Percentiles rank a stretch among this genome's conserved stretches.
Evolutionary conservation across 2,888 invertebrate species (phyloP).

Genomic region (Cheiracanthium punctorium): DNA sequence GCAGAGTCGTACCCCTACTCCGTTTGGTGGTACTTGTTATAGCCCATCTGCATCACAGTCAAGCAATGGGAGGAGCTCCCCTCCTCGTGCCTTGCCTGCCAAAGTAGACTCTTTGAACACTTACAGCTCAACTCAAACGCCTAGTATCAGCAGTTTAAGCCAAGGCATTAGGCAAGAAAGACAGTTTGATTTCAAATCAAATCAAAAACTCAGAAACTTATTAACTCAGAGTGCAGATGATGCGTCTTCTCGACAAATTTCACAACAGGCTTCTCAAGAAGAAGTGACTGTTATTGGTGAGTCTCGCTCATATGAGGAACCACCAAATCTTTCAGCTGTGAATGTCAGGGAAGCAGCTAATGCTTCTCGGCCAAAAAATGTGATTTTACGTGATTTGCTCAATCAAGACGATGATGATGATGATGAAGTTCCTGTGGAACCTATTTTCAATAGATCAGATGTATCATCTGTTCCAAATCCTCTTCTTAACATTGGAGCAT

Average conservation of each 20-base stretch:
- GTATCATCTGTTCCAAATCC: constrained; percentile 47
- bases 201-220: constrained; percentile 79
- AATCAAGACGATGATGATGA: constrained; percentile 83
- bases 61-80: constrained; percentile 30
- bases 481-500: constrained; percentile 31
- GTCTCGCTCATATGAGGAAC: constrained; percentile 28
- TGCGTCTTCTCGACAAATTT: background rate
- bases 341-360: constrained; percentile 18
- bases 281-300: constrained; percentile 46
- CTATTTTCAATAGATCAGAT: constrained; percentile 13
- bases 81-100: constrained; percentile 51
- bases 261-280: constrained; percentile 34
- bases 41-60: constrained; percentile 49
- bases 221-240: constrained; percentile 76
- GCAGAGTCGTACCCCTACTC: constrained; percentile 51
- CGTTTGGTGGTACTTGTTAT: constrained; percentile 52
- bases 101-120: constrained; percentile 41
- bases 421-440: constrained; percentile 75
- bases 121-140: constrained; percentile 36
- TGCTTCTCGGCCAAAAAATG: constrained; percentile 74
- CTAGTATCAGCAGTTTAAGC: constrained; percentile 28
- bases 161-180: constrained; percentile 29
- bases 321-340: background rate
- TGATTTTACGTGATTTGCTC: constrained; percentile 79
- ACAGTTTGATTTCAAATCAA: constrained; percentile 36